Evolutionary conservation across 92 coral and sea anemone genomes (phyloP).

Genomic region (Phymanthus crucifer): DNA sequence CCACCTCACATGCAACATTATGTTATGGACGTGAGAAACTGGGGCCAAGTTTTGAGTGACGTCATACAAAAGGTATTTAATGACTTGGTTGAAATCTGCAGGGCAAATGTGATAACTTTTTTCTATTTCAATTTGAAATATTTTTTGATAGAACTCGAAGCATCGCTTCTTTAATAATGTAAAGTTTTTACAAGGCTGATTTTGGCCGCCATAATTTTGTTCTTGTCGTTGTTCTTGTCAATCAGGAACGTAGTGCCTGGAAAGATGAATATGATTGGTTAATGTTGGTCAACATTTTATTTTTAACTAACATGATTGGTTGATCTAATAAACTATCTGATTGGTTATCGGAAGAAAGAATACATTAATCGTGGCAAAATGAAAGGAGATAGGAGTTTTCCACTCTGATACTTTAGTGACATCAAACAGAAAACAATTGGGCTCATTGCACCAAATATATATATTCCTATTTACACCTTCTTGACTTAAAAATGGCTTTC

Average conservation of each 20-base stretch:
- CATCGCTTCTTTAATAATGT: constrained; percentile 5
- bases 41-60: constrained; percentile 13
- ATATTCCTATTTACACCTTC: too few relatives aligned
- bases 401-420: too few relatives aligned
- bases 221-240: background rate
- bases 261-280: constrained; percentile 7
- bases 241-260: constrained; percentile 5
- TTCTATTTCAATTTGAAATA: constrained; percentile 39
- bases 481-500: too few relatives aligned
- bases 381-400: too few relatives aligned
- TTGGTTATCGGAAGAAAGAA: too few relatives aligned
- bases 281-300: too few relatives aligned
- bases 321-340: too few relatives aligned
- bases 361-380: too few relatives aligned
- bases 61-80: constrained; percentile 20
- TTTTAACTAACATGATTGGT: too few relatives aligned
- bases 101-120: constrained; percentile 1
- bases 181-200: constrained; percentile 30
- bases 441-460: too few relatives aligned
- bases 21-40: background rate
- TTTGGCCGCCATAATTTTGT: background rate
- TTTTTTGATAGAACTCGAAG: constrained; percentile 13
- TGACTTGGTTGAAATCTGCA: constrained; percentile 6
- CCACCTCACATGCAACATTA: background rate
- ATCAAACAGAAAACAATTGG: too few relatives aligned